These are phyloP conservation scores for Melanotaenia duboulayi DNA, from an alignment of 2,113 vertebrate species.

Conservation along the genomic window DNA sequence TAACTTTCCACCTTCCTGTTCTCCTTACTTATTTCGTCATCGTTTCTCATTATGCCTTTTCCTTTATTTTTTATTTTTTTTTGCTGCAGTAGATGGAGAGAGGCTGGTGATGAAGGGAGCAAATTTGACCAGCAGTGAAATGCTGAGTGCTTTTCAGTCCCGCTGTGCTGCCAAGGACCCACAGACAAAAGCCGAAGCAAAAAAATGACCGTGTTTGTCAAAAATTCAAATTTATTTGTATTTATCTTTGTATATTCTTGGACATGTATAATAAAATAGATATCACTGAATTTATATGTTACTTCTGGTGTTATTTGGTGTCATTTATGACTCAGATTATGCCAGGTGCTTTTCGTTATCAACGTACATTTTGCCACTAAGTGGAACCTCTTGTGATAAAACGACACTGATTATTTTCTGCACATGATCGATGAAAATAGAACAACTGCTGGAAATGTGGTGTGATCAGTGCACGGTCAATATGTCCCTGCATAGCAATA, in stretches of 20 bases:
- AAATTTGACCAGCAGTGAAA: conserved; percentile 83
- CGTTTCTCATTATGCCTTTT: conserved; percentile 28
- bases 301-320: background rate
- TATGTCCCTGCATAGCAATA: conserved; percentile 45
- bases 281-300: background rate
- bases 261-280: conserved; percentile 67
- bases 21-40: conserved; percentile 6
- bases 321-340: background rate
- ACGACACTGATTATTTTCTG: conserved; percentile 4
- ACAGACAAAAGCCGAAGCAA: conserved; percentile 75
- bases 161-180: conserved; percentile 84
- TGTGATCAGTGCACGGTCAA: conserved; percentile 20
- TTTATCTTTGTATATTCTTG: conserved; percentile 51
- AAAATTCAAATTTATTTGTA: conserved; percentile 28
- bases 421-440: conserved; percentile 34
- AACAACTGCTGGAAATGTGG: conserved; percentile 28
- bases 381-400: no score
- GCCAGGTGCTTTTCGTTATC: background rate
- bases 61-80: conserved; percentile 42
- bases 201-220: conserved; percentile 62
- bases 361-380: no score
- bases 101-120: conserved; percentile 88
- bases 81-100: conserved; percentile 86
- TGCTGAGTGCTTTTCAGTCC: conserved; percentile 83
- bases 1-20: conserved; percentile 12